Evolutionary conservation across 2,888 invertebrate species (phyloP), one percentile per base, ranked within the genome.

Genomic region (Tortricodes alternella): DNA sequence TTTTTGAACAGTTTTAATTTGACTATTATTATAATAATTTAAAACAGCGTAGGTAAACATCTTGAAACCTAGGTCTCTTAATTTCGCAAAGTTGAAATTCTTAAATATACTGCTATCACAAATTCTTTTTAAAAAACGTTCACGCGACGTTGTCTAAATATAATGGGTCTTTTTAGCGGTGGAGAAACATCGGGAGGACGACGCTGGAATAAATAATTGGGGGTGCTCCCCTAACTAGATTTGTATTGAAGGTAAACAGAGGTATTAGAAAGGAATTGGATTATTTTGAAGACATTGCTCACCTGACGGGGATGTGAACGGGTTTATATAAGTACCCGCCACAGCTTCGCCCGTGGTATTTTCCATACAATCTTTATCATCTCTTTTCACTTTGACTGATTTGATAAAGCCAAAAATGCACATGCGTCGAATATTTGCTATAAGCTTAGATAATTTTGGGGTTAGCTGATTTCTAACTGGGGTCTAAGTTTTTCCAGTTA

Each of bases 181-280:
- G 15, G 37, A 19, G 15, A 37, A 48, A 35, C 41, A 41, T 16
- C 39, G 48, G 29, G n/a, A n/a, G 13, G 52, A 58, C 52, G 41
- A 56, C 62, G 60, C 37, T 35, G 41, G 61, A 64, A 71, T 70
- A 62, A 63, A 60, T 67, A 65, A 69, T 65, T 62, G 32, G 21
- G 21, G 37, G 48, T 39, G 37, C 50, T 55, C 53, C 77, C 74
- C 78, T 77, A 78, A 80, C 80, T 66, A 68, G 79, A 82, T 83
- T 85, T 44, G 80, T 79, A 80, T 80, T 70, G 79, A 76, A 85
- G 78, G 85, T 85, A 88, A 85, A 88, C 88, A 89, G 72, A 80
- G 80, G 78, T 73, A 84, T 88, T 86, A 87, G 80, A 84, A 80
- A 73, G 77, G 71, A 86, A 85, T 85, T 80, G 80, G 85, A 85